These are phyloP conservation scores for Odontophorus gujanensis DNA, from an alignment of 2,113 vertebrate species.

Conservation along the genomic window DNA sequence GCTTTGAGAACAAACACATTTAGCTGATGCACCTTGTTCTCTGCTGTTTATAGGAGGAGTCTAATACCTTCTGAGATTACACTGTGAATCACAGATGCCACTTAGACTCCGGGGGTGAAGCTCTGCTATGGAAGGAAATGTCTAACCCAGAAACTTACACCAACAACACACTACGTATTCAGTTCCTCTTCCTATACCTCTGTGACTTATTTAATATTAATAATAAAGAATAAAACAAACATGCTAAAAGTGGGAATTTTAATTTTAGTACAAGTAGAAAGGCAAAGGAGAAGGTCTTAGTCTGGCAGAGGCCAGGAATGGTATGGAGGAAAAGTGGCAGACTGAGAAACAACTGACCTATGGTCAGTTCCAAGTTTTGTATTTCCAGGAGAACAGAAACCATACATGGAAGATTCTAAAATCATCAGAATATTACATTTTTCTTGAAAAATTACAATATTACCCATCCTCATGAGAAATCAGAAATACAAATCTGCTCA, in stretches of 20 bases:
- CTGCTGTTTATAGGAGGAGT: neutral
- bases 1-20: neutral
- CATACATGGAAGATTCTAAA: neutral
- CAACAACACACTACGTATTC: neutral
- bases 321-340: neutral
- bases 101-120: neutral
- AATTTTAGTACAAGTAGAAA: neutral
- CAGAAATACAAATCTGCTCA: constrained; percentile 1
- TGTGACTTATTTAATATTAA: neutral
- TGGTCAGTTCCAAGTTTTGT: neutral
- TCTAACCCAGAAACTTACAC: neutral
- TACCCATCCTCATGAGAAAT: neutral
- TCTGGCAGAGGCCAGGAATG: neutral
- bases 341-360: neutral
- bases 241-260: neutral
- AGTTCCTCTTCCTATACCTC: neutral
- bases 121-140: neutral
- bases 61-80: neutral
- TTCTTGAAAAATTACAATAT: neutral
- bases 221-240: neutral
- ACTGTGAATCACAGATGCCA: neutral
- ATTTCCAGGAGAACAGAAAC: neutral
- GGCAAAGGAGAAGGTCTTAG: neutral
- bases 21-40: neutral
- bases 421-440: neutral